These are phyloP conservation scores for Temnothorax longispinosus DNA, from an alignment of 1,140 invertebrate genomes.

Conservation along the genomic window DNA sequence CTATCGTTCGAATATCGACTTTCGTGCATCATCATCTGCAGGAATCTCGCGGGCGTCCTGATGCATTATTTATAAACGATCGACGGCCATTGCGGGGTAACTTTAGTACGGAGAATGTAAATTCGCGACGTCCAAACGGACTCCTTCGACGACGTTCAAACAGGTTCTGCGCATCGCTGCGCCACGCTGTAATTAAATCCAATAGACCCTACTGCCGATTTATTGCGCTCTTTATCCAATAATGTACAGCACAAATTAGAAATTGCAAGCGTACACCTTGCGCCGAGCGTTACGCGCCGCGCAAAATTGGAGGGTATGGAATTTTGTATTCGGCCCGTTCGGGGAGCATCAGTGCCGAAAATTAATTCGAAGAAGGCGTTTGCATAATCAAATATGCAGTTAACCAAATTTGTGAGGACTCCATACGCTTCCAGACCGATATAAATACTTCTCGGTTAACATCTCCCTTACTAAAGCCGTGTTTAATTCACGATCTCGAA, in stretches of 20 bases:
- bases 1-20: background rate
- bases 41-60: background rate
- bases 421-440: background rate
- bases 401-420: conserved; percentile 38
- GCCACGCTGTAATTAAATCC: conserved; percentile 38
- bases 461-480: background rate
- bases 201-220: conserved; percentile 37
- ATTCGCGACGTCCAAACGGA: conserved; percentile 32
- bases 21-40: background rate
- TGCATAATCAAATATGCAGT: conserved; percentile 49
- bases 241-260: conserved; percentile 53
- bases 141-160: background rate
- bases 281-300: conserved; percentile 8
- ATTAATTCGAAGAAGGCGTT: conserved; percentile 47
- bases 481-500: background rate
- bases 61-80: conserved; percentile 54
- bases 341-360: background rate
- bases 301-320: conserved; percentile 48
- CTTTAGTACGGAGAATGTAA: conserved; percentile 29
- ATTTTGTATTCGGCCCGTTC: conserved; percentile 30
- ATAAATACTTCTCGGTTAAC: conserved; percentile 4
- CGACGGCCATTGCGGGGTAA: background rate
- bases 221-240: conserved; percentile 47
- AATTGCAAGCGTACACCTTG: conserved; percentile 35
- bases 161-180: conserved; percentile 15